Conservation (phyloP, 2,797 vertebrate species). For the Etheostoma perlongum region DNA sequence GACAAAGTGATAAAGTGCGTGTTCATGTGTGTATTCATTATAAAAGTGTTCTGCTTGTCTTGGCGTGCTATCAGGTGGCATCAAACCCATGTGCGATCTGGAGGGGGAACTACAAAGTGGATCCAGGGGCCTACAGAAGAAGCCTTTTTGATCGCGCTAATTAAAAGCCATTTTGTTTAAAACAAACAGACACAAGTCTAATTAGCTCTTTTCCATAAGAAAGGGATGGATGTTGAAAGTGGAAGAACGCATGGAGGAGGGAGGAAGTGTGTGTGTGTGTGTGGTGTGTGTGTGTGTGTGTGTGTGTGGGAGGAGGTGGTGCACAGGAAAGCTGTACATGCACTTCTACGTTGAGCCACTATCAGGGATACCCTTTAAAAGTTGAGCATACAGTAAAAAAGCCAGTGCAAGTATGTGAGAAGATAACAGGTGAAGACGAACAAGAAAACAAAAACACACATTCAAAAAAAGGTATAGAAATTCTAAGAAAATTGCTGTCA, state of each 20-base stretch:
- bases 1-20: conserved; percentile 75
- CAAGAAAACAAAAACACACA: conserved; percentile 26
- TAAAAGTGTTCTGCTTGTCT: conserved; percentile 89
- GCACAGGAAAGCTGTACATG: conserved; percentile 83
- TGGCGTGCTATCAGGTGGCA: conserved; percentile 95
- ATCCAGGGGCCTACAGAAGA: conserved; percentile 91
- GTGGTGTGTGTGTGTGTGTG: conserved; percentile 30
- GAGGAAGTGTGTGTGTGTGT: conserved; percentile 46
- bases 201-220: conserved; percentile 99
- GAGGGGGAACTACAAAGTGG: conserved; percentile 95
- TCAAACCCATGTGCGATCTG: conserved; percentile 91
- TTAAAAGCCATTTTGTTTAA: conserved; percentile 99
- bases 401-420: background rate
- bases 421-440: conserved; percentile 44
- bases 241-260: conserved; percentile 88
- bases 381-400: conserved; percentile 31
- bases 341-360: conserved; percentile 31
- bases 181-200: conserved; percentile 99
- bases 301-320: conserved; percentile 16
- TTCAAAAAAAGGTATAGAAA: conserved; percentile 30
- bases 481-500: conserved; percentile 25
- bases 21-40: conserved; percentile 92
- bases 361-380: conserved; percentile 39
- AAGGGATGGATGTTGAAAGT: conserved; percentile 99
- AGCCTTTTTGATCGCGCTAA: conserved; percentile 97